Evolutionary conservation across 2,113 vertebrate genomes (phyloP), one percentile per base, ranked within the genome.

Genomic region (Chitala chitala): DNA sequence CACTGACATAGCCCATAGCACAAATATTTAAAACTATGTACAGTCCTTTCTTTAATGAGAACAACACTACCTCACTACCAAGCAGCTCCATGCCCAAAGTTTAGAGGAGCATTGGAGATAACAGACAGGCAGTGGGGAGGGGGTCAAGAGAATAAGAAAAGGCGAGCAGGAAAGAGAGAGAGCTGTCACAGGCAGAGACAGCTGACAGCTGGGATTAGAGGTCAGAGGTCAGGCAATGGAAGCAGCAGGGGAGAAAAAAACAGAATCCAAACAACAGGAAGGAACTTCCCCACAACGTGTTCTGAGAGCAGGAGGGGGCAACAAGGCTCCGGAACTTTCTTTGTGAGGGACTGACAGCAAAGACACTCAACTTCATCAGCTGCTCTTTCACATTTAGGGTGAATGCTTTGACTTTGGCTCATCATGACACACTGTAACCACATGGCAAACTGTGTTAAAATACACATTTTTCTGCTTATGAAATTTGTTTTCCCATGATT

Each of bases 251-350:
- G 88, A 83, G 86, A 80, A 79, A 83, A 46, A 26, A 77, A 86
- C 61, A 84, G 86, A 88, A 89, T 89, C 84, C 87, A 82, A 88
- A 91, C 87, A 90, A 89, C 86, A 89, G 88, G 87, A 91, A 89
- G 85, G 85, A 76, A 76, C 78, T 77, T 76, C 72, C 72, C 76
- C 75, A 74, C 46, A 72, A 46, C n/a, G 31, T 31, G 46, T 10
- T 44, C 31, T 3, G 72, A 66, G 61, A 40, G 22, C 6, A n/a
- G 17, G 12, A 26, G 4, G 29, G 53, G 54, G 13, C 55, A 69
- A 50, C 36, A 73, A 8, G 40, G 46, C 71, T 84, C 80, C 58
- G 65, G 71, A 73, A 61, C 71, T 71, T 44, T 71, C 55, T 26
- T 74, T 68, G 71, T 74, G 53, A 68, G 33, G 26, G 29, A 36